A percentile compares a stretch with the other conserved stretches of the same genome.
Conservation (phyloP, 2,888 invertebrate species). For the Phasia obesa region DNA sequence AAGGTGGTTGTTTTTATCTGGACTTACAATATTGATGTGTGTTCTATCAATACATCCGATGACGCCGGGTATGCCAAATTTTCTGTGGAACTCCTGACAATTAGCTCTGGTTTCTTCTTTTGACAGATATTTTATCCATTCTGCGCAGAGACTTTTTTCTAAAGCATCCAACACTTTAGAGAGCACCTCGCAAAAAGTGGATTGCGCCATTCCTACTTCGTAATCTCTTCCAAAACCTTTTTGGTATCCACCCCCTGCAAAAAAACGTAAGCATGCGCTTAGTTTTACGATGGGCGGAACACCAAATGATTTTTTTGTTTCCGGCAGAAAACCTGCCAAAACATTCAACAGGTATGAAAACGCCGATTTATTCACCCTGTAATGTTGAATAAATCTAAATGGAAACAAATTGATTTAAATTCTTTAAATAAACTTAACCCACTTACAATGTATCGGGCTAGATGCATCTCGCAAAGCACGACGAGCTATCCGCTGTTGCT, state of each 20-base stretch:
- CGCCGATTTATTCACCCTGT: too few species aligned
- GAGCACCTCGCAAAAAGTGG: too few species aligned
- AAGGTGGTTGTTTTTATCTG: too few species aligned
- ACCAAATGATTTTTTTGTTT: constrained; percentile 9
- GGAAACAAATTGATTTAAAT: constrained; percentile 7
- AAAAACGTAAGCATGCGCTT: constrained; percentile 3
- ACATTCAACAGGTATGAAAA: constrained; percentile 2
- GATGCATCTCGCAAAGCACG: constrained; percentile 7
- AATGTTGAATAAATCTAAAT: constrained; percentile 5
- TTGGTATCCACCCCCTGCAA: constrained; percentile 6
- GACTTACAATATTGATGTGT: too few species aligned
- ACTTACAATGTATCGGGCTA: constrained; percentile 10
- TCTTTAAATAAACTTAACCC: constrained; percentile 21
- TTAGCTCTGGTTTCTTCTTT: neutral
- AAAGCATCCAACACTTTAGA: too few species aligned
- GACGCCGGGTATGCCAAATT: constrained; percentile 9
- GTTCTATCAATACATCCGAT: too few species aligned
- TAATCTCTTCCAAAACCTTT: constrained; percentile 1
- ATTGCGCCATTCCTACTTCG: neutral
- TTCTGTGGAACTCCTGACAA: neutral
- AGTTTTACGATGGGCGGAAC: neutral
- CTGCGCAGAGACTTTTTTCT: too few species aligned
- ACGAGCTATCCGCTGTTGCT: constrained; percentile 9
- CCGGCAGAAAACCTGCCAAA: constrained; percentile 1
- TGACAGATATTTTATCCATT: too few species aligned